Evolutionary conservation across 2,113 vertebrate species (phyloP).

Genomic region (Sinocyclocheilus anshuiensis): DNA sequence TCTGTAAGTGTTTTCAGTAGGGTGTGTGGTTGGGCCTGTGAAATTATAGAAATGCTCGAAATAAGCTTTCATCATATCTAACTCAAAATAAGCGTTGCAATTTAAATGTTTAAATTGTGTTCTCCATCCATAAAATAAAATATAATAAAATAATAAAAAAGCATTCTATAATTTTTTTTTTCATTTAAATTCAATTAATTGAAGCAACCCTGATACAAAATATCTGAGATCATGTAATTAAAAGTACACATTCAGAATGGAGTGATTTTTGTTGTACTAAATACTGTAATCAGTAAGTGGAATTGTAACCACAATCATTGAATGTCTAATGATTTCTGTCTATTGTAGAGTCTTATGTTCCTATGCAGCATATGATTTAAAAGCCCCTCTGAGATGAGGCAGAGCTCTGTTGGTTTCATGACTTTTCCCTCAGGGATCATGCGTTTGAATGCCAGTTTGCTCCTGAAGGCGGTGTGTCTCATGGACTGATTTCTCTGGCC

Average conservation of each 20-base stretch:
- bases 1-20: neutral
- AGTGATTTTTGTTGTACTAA: neutral
- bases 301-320: too few relatives aligned
- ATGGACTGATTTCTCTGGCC: neutral
- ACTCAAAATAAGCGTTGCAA: neutral
- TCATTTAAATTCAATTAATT: too few relatives aligned
- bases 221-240: neutral
- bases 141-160: neutral
- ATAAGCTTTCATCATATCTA: neutral
- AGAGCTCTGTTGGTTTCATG: neutral
- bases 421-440: neutral
- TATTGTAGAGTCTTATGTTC: neutral
- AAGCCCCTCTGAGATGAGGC: neutral
- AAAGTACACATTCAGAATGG: neutral
- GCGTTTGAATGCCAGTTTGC: constrained; percentile 14
- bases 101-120: neutral
- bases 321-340: too few relatives aligned
- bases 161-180: too few relatives aligned
- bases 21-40: neutral
- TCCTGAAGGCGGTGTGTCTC: neutral
- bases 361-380: neutral
- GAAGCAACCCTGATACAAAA: neutral
- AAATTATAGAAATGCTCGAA: neutral
- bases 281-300: neutral
- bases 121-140: neutral